Evolutionary conservation across 2,113 vertebrate species (phyloP).

Genomic region (Indicator indicator): DNA sequence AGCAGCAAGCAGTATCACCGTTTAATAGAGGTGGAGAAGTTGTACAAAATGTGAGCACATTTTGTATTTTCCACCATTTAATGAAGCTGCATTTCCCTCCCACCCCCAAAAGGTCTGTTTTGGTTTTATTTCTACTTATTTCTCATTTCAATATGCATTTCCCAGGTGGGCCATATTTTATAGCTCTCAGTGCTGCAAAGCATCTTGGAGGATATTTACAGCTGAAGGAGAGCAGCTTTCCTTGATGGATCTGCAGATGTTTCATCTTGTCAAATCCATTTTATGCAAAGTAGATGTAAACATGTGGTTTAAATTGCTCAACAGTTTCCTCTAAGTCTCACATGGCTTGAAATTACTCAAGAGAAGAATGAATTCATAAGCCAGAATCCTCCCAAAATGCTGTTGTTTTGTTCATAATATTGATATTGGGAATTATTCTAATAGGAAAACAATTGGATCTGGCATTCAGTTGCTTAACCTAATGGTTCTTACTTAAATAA

Average conservation of each 20-base stretch:
- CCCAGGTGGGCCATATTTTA: conserved; percentile 26
- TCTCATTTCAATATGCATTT: background rate
- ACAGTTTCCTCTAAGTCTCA: conserved; percentile 48
- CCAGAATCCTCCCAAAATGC: conserved; percentile 20
- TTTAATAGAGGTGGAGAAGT: background rate
- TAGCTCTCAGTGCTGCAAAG: background rate
- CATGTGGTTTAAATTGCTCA: conserved; percentile 65
- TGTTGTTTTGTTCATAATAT: conserved; percentile 22
- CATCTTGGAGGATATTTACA: conserved; percentile 7
- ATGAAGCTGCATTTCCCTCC: background rate
- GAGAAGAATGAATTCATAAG: conserved; percentile 41
- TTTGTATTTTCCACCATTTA: background rate
- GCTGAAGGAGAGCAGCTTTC: background rate
- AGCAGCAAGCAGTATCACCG: background rate
- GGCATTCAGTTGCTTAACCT: conserved; percentile 26
- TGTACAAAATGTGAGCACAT: background rate
- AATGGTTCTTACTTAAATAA: conserved; percentile 44
- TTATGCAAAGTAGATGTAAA: conserved; percentile 64
- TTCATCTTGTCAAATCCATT: conserved; percentile 33
- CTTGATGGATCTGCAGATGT: conserved; percentile 29
- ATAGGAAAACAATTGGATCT: conserved; percentile 36
- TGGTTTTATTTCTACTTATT: conserved; percentile 4
- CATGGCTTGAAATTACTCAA: conserved; percentile 2
- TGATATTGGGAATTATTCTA: conserved; percentile 53
- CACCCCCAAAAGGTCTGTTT: background rate